Evolutionary conservation across 53 echinoderm and acorn worm genomes (phyloP), one percentile per base, ranked within the genome.

Genomic region (Holothuria scabra): DNA sequence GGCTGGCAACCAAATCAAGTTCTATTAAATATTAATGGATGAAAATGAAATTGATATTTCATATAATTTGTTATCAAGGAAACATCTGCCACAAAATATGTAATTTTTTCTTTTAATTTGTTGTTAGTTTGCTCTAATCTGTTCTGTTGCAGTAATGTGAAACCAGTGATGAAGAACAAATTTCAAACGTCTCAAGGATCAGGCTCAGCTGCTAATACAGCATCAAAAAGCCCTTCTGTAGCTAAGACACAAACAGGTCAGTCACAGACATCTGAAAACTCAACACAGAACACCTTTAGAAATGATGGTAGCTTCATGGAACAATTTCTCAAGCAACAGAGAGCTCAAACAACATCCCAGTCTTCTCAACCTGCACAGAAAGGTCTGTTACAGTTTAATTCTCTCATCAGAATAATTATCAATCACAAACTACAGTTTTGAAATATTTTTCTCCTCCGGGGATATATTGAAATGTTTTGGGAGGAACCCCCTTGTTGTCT

Each of bases 251-350:
- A 80, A 67, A 65, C 16, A 3, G 12, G 7, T 18, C n/a, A 56
- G 12, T 2, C 71, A 52, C 31, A 78, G 8, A 48, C 70, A 20
- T 19, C 91, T 19, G 46, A 59, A 31, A 10, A 52, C 16, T 56
- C 85, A 13, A 25, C 29, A 31, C 49, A 59, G 14, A 96, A 96
- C 66, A 60, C 86, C 24, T 96, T 96, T 87, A 90, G 88, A 33
- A 97, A 97, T 65, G 97, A 97, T 65, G 97, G 97, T 22, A 94
- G 97, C 60, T 97, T 97, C 87, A 80, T 97, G 90, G 94, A 91
- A 48, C 92, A 97, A 84, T 97, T 97, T 28, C 81, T 84, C 59
- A 94, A 85, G 75, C 94, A 94, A 81, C 81, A 93, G 78, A 83
- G 52, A 52, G 52, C 52, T 52, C 52, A 52, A 18, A 1, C 52